Evolutionary conservation across 2,113 vertebrate genomes (phyloP).

Genomic region (Corythaeola cristata): DNA sequence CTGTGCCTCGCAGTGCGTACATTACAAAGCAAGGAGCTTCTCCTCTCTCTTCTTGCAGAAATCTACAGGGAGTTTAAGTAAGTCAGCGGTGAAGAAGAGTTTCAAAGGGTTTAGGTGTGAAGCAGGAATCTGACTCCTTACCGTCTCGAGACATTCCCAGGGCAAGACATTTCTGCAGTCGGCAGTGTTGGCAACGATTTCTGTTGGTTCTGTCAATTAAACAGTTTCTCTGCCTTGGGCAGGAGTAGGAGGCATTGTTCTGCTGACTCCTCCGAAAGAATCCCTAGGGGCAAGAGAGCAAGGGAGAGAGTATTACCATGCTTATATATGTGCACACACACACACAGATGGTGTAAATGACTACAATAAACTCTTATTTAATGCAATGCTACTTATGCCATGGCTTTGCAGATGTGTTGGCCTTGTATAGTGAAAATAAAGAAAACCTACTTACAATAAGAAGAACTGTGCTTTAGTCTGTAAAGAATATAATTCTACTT

Average conservation of each 20-base stretch:
- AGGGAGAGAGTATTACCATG: neutral
- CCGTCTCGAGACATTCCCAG: constrained; percentile 99
- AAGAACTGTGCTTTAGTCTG: neutral
- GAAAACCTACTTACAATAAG: neutral
- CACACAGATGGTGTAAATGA: neutral
- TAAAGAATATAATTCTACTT: neutral
- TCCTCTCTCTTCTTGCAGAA: constrained; percentile 24
- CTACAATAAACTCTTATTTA: neutral
- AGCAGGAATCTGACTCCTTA: constrained; percentile 72
- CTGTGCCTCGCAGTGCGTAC: neutral
- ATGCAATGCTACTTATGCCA: neutral
- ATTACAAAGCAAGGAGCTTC: neutral
- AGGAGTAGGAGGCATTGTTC: constrained; percentile 98
- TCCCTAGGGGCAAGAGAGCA: constrained; percentile 78
- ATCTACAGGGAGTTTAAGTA: constrained; percentile 13
- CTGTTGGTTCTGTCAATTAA: constrained; percentile 99
- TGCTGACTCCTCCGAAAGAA: constrained; percentile 99
- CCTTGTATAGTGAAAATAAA: neutral
- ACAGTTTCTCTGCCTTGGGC: constrained; percentile 99
- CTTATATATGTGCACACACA: neutral
- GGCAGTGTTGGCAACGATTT: constrained; percentile 99
- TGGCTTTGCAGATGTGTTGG: neutral
- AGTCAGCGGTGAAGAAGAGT: constrained; percentile 1
- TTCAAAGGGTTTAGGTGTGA: constrained; percentile 54
- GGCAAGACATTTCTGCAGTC: constrained; percentile 99